These are phyloP conservation scores for Cherax quadricarinatus DNA, from an alignment of 1,140 invertebrate species.

Conservation along the genomic window DNA sequence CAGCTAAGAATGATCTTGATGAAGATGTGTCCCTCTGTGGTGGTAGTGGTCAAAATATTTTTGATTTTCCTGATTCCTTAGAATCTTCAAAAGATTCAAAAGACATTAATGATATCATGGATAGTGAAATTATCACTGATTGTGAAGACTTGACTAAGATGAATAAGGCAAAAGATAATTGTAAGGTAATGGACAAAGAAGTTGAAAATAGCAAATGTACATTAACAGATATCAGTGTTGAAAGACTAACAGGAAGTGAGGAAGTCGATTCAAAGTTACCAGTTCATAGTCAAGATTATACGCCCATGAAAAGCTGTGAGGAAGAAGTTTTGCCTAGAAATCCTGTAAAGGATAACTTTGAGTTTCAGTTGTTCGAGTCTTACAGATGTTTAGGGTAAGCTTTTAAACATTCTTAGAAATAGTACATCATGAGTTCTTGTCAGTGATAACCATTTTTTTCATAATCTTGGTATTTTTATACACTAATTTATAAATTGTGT, in stretches of 20 bases:
- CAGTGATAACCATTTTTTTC: too few species aligned
- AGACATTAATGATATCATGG: background rate
- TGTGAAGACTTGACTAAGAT: background rate
- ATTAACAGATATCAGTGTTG: background rate
- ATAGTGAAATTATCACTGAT: background rate
- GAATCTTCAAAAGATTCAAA: background rate
- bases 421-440: too few species aligned
- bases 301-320: background rate
- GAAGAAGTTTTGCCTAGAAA: slow-evolving; percentile 44
- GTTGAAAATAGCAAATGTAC: background rate
- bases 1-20: slow-evolving; percentile 10
- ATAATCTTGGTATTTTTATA: too few species aligned
- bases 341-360: slow-evolving; percentile 71
- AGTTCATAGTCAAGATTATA: background rate
- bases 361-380: slow-evolving; percentile 68
- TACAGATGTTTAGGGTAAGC: slow-evolving; percentile 71
- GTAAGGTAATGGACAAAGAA: background rate
- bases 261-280: background rate
- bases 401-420: background rate
- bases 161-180: background rate
- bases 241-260: background rate
- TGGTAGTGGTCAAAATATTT: background rate
- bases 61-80: background rate
- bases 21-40: slow-evolving; percentile 23
- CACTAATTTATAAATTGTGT: too few species aligned